Evolutionary conservation across 1,140 invertebrate species (phyloP), one percentile per base, ranked within the genome.

Genomic region (Drosophila bifasciata): DNA sequence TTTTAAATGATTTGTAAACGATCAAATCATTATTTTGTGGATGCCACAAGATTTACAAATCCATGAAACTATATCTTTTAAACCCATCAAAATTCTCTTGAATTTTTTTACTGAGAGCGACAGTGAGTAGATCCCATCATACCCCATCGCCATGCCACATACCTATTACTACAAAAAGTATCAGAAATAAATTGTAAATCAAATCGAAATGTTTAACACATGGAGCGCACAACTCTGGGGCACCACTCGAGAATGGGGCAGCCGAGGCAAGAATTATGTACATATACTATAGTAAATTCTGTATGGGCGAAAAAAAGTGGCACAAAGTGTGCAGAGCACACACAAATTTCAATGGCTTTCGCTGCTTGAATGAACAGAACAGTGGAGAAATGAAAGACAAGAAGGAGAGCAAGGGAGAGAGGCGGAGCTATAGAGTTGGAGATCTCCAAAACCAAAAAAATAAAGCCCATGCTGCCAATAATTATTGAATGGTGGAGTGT

Each of bases 131-230:
- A 3, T 21, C 19, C 11, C 32, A 36, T 13, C 32, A 36, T 36
- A 36, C 32, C 32, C 32, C 4, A 0, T 4, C 11, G 1, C 3
- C 32, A 36, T 5, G 3, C 11, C 5, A 43, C 9, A 7, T 39
- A 17, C 19, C 13, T 7, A 36, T 11, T 3, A 3, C 32, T 36
- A 36, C 32, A 36, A 41, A 51, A 60, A 60, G 23, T 7, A 49
- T 6, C 23, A 36, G 15, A 15, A 52, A 61, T 49, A 62, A 74
- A 80, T 58, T 81, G 62, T 78, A 86, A 85, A 85, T 85, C 69
- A 86, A 75, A 81, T 78, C 53, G 32, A 63, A 86, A 86, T 86
- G 84, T 63, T 67, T 78, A 86, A 86, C 83, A 86, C 63, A 86
- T 86, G 83, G 75, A 79, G 62, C 62, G 61, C 43, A 69, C n/a